Conservation (phyloP, 1,140 invertebrate genomes). For the Marisa cornuarietis region DNA sequence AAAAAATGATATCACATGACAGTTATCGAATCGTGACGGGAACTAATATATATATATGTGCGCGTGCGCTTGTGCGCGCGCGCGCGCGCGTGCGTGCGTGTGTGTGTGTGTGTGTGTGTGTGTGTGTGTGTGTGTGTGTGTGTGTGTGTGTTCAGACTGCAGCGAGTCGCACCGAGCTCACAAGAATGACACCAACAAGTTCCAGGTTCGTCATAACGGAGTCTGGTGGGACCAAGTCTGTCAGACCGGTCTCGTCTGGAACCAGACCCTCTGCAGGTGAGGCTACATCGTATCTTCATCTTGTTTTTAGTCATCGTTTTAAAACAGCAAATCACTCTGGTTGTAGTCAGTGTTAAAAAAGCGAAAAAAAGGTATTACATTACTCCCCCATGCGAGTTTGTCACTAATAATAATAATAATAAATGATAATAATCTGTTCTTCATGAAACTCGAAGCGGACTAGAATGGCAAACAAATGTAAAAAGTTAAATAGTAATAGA, state of each 20-base stretch:
- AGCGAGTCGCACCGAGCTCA: slow-evolving; percentile 26
- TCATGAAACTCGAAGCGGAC: too few species aligned
- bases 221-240: slow-evolving; percentile 31
- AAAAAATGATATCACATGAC: neutral
- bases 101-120: neutral
- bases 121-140: neutral
- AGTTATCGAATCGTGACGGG: neutral
- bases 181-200: slow-evolving; percentile 32
- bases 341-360: neutral
- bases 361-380: neutral
- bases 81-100: neutral
- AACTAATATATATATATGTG: neutral
- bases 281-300: neutral
- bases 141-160: slow-evolving; percentile 20
- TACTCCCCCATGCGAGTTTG: neutral
- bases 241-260: slow-evolving; percentile 34
- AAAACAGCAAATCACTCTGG: too few species aligned
- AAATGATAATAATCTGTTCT: too few species aligned
- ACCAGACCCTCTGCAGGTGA: slow-evolving; percentile 35
- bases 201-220: slow-evolving; percentile 30
- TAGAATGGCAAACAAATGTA: too few species aligned
- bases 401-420: too few species aligned
- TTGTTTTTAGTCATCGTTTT: too few species aligned
- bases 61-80: neutral
- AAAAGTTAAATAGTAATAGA: too few species aligned